These are phyloP conservation scores for Muntiacus reevesi DNA, from an alignment of 2,113 vertebrate species.

Conservation along the genomic window DNA sequence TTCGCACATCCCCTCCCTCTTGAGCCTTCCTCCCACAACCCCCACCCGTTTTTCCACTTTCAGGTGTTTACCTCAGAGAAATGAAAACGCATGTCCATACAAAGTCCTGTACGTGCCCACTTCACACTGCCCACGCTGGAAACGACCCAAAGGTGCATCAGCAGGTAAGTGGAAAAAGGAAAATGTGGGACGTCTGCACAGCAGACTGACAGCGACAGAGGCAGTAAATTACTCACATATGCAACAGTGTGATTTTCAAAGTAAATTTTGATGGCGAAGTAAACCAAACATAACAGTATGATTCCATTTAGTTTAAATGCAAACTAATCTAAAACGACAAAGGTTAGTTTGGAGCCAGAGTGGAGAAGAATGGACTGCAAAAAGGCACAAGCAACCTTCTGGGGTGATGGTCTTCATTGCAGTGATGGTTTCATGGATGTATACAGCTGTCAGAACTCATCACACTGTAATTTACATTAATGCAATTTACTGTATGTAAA, in stretches of 20 bases:
- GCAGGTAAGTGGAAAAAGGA: not conserved
- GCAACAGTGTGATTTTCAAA: not conserved
- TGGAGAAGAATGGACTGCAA: not conserved
- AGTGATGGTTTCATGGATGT: not conserved
- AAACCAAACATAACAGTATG: not conserved
- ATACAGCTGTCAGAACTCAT: not conserved
- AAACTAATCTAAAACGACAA: not conserved
- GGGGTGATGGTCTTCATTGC: not conserved
- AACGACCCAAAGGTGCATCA: not conserved
- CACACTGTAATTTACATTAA: not conserved
- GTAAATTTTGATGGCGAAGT: not conserved
- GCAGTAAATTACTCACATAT: not conserved
- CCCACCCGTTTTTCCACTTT: not conserved
- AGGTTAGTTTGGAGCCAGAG: not conserved
- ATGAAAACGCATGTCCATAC: not conserved
- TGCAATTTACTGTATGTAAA: not conserved
- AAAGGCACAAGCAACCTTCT: not conserved
- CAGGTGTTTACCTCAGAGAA: not conserved
- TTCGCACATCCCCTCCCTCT: not conserved
- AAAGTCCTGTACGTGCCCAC: not conserved
- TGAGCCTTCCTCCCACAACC: not conserved
- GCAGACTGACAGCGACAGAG: not conserved
- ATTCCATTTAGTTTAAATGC: not conserved
- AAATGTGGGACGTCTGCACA: not conserved
- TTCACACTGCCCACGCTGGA: not conserved